Evolutionary conservation across 2,888 invertebrate species (phyloP).

Genomic region (Branchipolynoe longqiensis): DNA sequence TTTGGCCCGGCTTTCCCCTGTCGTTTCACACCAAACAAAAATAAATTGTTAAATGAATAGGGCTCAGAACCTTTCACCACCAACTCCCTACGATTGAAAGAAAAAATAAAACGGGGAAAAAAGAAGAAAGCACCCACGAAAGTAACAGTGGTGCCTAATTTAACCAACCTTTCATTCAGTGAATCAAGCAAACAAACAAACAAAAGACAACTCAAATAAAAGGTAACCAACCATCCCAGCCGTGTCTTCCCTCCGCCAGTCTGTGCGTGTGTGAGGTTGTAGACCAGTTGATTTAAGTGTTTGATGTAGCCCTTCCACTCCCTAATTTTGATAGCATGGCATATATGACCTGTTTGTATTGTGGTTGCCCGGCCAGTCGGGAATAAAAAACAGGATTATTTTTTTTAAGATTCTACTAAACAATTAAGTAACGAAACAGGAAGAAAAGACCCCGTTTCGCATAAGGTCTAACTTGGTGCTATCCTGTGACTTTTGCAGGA

Average conservation of each 20-base stretch:
- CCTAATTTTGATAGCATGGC: slow-evolving; percentile 7
- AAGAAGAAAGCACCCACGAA: no score
- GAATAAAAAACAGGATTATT: no score
- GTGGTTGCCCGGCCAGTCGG: not conserved
- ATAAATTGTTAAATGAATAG: no score
- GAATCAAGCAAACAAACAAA: not conserved
- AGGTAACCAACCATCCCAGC: not conserved
- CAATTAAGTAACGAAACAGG: not conserved
- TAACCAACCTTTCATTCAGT: no score
- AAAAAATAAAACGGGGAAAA: no score
- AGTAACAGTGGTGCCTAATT: no score
- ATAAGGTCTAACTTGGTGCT: slow-evolving; percentile 23
- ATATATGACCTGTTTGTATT: not conserved
- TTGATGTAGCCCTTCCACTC: slow-evolving; percentile 32
- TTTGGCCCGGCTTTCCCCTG: no score
- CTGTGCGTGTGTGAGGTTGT: not conserved
- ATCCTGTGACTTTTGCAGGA: slow-evolving; percentile 59
- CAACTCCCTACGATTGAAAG: no score
- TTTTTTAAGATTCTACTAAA: no score
- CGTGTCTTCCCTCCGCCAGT: not conserved
- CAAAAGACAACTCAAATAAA: not conserved
- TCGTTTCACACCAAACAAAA: no score
- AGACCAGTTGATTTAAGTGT: not conserved
- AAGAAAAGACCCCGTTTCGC: not conserved
- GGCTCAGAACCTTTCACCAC: no score